These are phyloP conservation scores for Cartodere bifasciata DNA, from an alignment of 2,888 invertebrate genomes.

Conservation along the genomic window DNA sequence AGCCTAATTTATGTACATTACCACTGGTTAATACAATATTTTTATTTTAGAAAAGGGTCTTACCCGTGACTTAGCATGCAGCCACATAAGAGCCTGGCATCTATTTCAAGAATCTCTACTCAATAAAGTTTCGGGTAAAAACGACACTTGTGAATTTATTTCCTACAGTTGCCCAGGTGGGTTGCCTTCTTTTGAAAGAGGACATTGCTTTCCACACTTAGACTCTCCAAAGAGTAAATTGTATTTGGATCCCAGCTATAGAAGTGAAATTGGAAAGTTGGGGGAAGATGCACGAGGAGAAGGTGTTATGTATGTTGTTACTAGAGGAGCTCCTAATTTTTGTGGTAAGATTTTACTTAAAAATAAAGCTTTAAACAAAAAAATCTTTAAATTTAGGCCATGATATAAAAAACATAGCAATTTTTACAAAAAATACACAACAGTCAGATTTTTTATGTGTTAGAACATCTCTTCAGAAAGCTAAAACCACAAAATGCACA, in stretches of 20 bases:
- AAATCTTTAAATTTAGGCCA: too few species aligned
- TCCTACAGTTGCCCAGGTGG: constrained; percentile 43
- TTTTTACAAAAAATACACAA: too few species aligned
- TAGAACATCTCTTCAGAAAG: too few species aligned
- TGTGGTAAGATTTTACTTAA: constrained; percentile 42
- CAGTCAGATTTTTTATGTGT: too few species aligned
- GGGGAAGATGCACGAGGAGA: constrained; percentile 34
- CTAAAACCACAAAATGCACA: too few species aligned
- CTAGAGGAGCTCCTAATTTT: constrained; percentile 37
- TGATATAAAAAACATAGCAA: too few species aligned
- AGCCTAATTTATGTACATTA: background rate
- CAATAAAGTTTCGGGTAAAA: constrained; percentile 24
- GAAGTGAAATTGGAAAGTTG: constrained; percentile 27
- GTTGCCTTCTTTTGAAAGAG: constrained; percentile 36
- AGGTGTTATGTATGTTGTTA: constrained; percentile 43
- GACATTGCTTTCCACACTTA: constrained; percentile 40
- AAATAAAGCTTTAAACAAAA: too few species aligned
- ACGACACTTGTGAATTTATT: constrained; percentile 36
- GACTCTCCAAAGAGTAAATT: constrained; percentile 24
- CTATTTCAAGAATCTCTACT: constrained; percentile 40
- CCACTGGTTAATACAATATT: too few species aligned
- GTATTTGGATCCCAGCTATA: constrained; percentile 22
- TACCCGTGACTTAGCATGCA: constrained; percentile 40
- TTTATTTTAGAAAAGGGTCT: constrained; percentile 21
- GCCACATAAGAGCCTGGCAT: constrained; percentile 43